phyloP scores from a whole-genome alignment of 2,113 vertebrate genomes.

The Prinia subflava region DNA sequence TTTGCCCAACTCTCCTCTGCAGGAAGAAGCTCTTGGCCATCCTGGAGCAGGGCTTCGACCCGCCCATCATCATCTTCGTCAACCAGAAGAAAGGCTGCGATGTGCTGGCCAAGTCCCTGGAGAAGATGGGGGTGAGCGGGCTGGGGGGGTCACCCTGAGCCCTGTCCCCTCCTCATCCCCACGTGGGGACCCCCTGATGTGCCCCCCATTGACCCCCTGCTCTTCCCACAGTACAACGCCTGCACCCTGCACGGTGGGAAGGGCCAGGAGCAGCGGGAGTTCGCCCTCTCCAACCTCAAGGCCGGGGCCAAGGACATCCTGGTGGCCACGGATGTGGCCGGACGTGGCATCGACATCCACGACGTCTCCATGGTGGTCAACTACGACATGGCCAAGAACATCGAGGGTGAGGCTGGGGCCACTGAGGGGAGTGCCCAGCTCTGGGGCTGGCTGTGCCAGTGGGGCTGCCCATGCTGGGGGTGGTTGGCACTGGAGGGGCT shows the following conservation, averaged over 20 bases:
- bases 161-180: rapidly evolving
- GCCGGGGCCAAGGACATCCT: constrained; percentile 97
- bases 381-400: constrained; percentile 99
- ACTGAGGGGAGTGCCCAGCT: neutral
- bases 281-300: constrained; percentile 96
- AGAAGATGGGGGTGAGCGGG: constrained; percentile 94
- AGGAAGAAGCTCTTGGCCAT: constrained; percentile 97
- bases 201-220: rapidly evolving
- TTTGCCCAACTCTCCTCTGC: neutral
- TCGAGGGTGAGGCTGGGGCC: constrained; percentile 81
- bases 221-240: constrained; percentile 87
- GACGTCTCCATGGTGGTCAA: constrained; percentile 98
- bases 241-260: constrained; percentile 97
- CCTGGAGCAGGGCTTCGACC: constrained; percentile 91
- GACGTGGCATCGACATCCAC: constrained; percentile 96
- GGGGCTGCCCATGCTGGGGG: neutral
- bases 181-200: rapidly evolving
- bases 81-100: constrained; percentile 99
- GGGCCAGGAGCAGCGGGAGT: constrained; percentile 97
- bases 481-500: neutral
- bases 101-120: constrained; percentile 95
- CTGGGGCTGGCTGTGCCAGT: neutral
- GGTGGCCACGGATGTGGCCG: constrained; percentile 97
- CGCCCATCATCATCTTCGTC: constrained; percentile 98
- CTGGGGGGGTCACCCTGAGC: neutral